Evolutionary conservation across 2,888 invertebrate genomes (phyloP).

Genomic region (Pammene aurita): DNA sequence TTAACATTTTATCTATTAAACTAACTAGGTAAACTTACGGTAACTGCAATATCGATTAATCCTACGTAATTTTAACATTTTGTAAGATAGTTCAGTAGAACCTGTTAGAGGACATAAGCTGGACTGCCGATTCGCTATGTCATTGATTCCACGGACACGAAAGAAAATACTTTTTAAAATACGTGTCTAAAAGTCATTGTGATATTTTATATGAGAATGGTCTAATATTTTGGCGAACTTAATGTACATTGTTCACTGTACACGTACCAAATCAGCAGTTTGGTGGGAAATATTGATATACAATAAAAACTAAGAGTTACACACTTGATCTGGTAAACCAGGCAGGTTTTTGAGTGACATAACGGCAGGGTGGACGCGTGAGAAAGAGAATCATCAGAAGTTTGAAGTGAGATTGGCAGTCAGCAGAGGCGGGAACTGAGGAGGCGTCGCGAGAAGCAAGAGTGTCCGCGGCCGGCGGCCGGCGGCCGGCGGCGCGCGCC

Average conservation of each 20-base stretch:
- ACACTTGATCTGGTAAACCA: slow-evolving; percentile 15
- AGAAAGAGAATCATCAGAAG: slow-evolving; percentile 33
- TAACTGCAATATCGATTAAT: slow-evolving; percentile 75
- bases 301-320: slow-evolving; percentile 12
- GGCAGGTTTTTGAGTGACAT: slow-evolving; percentile 38
- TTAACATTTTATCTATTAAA: slow-evolving; percentile 76
- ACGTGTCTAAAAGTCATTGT: slow-evolving; percentile 31
- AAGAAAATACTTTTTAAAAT: not conserved
- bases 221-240: not conserved
- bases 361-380: not conserved
- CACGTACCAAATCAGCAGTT: slow-evolving; percentile 28
- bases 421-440: slow-evolving; percentile 52
- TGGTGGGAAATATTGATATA: slow-evolving; percentile 16
- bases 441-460: slow-evolving; percentile 51
- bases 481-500: slow-evolving; percentile 45
- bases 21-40: slow-evolving; percentile 79
- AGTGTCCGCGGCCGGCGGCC: slow-evolving; percentile 48
- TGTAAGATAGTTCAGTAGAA: slow-evolving; percentile 36
- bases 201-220: slow-evolving; percentile 1
- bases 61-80: slow-evolving; percentile 50
- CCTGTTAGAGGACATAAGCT: slow-evolving; percentile 36
- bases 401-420: slow-evolving; percentile 47
- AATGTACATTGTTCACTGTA: slow-evolving; percentile 6
- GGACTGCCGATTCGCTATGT: slow-evolving; percentile 32
- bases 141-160: slow-evolving; percentile 31